Evolutionary conservation across 2,113 vertebrate species (phyloP).

Genomic region (Lophura nycthemera): DNA sequence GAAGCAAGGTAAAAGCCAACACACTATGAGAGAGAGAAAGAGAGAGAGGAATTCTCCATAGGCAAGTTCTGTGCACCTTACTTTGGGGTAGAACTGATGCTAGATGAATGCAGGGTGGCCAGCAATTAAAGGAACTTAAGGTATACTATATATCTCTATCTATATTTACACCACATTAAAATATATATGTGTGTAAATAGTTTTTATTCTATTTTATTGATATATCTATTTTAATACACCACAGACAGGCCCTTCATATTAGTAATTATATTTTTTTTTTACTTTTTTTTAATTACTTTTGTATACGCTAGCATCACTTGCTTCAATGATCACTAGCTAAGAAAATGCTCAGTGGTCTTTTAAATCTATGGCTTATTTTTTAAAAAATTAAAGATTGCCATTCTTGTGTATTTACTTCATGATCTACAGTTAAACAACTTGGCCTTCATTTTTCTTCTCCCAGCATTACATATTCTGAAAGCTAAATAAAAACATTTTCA

Average conservation of each 20-base stretch:
- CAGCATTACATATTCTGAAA: neutral
- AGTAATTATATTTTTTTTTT: too few relatives aligned
- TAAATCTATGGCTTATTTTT: neutral
- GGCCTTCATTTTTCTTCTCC: neutral
- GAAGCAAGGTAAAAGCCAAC: neutral
- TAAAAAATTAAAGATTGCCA: neutral
- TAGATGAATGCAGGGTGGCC: fast-evolving
- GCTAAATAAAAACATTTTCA: neutral
- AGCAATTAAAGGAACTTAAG: neutral
- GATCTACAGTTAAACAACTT: neutral
- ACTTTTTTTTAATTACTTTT: too few relatives aligned
- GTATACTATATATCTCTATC: too few relatives aligned
- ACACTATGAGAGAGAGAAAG: too few relatives aligned
- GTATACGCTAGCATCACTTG: neutral
- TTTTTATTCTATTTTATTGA: neutral
- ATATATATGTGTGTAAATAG: too few relatives aligned
- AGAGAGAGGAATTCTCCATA: neutral
- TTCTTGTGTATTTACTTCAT: neutral
- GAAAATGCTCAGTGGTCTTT: neutral
- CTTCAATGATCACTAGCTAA: neutral
- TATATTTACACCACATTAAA: too few relatives aligned
- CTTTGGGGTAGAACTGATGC: neutral
- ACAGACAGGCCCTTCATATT: neutral
- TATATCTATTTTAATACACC: neutral
- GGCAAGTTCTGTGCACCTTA: fast-evolving